Percentiles rank a stretch among this genome's conserved stretches.
These are phyloP conservation scores for Drosophila robusta DNA, from an alignment of 2,888 invertebrate genomes.

Conservation along the genomic window DNA sequence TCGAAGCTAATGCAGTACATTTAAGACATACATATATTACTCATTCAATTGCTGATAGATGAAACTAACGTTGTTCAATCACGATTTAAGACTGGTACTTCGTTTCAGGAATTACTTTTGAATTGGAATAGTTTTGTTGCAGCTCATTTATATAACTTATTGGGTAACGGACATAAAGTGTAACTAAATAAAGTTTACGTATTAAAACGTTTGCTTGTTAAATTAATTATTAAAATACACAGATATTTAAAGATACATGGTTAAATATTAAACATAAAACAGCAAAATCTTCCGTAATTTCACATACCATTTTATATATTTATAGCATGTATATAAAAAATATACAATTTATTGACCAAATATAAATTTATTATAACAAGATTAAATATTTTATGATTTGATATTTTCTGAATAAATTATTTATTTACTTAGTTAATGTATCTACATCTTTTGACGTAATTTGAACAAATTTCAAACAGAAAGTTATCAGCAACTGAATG, in stretches of 20 bases:
- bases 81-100: no score
- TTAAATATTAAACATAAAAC: neutral
- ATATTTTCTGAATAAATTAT: no score
- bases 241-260: neutral
- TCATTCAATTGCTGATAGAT: slow-evolving; percentile 4
- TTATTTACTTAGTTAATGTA: no score
- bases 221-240: neutral
- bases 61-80: no score
- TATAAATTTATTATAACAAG: neutral
- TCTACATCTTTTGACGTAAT: no score
- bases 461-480: no score
- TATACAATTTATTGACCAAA: neutral
- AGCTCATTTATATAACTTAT: neutral
- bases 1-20: neutral
- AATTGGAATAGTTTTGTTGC: no score
- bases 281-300: neutral
- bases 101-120: no score
- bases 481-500: neutral
- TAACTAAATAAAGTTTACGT: no score
- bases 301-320: no score
- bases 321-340: neutral
- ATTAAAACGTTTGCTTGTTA: no score
- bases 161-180: neutral
- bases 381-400: neutral
- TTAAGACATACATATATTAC: no score